These are phyloP conservation scores for Muscidifurax raptorellus DNA, from an alignment of 1,140 invertebrate species.

Conservation along the genomic window DNA sequence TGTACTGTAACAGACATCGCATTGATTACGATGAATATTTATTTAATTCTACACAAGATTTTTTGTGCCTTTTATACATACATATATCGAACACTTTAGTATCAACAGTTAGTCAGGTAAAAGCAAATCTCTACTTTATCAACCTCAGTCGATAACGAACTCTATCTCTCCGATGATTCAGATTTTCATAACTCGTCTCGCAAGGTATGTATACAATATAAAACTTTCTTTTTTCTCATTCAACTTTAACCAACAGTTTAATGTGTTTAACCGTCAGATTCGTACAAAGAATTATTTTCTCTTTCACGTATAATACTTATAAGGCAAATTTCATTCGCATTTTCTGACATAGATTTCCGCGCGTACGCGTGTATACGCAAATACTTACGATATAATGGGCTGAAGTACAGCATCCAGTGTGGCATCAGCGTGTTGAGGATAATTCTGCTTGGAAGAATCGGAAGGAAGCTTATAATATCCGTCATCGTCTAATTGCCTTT, in stretches of 20 bases:
- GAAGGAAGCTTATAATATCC: slow-evolving; percentile 72
- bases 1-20: slow-evolving; percentile 67
- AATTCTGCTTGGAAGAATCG: slow-evolving; percentile 69
- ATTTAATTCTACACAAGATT: slow-evolving; percentile 25
- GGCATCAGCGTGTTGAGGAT: slow-evolving; percentile 69
- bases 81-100: slow-evolving; percentile 7
- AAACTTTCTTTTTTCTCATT: not conserved
- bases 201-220: not conserved
- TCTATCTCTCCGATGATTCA: not conserved
- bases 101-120: slow-evolving; percentile 32
- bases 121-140: slow-evolving; percentile 44
- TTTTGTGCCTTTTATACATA: slow-evolving; percentile 4
- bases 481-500: slow-evolving; percentile 73
- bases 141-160: slow-evolving; percentile 38
- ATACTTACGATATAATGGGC: slow-evolving; percentile 75
- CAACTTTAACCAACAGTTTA: not conserved
- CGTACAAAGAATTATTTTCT: not conserved
- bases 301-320: no score
- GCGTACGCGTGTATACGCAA: no score
- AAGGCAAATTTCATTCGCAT: not conserved
- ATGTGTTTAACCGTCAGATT: not conserved
- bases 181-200: not conserved
- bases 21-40: not conserved
- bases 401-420: slow-evolving; percentile 74
- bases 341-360: no score